A percentile compares a stretch with the other conserved stretches of the same genome.
Evolutionary conservation across 1,140 invertebrate species (phyloP).

Genomic region (Cecropterus lyciades): DNA sequence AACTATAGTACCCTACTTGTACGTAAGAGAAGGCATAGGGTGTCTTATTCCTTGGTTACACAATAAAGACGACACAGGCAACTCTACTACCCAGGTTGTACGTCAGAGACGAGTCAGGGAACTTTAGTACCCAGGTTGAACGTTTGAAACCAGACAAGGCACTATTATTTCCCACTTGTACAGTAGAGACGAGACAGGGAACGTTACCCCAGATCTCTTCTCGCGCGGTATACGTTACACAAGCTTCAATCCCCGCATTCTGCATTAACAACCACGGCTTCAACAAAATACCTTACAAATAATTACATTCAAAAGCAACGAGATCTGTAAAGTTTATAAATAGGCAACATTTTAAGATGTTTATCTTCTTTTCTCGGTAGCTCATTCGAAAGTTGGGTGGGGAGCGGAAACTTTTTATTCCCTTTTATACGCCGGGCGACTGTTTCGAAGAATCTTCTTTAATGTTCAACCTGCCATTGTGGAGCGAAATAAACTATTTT

Average conservation of each 20-base stretch:
- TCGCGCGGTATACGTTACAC: too few relatives aligned
- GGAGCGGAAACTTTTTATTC: conserved; percentile 26
- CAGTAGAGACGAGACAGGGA: too few relatives aligned
- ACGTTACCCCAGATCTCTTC: too few relatives aligned
- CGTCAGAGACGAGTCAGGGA: too few relatives aligned
- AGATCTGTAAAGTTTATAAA: conserved; percentile 32
- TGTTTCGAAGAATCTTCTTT: conserved; percentile 21
- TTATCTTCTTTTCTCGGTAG: conserved; percentile 33
- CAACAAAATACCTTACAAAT: conserved; percentile 24
- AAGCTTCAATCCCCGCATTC: background rate
- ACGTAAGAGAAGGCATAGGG: too few relatives aligned
- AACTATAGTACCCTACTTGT: too few relatives aligned
- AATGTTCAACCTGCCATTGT: conserved; percentile 31
- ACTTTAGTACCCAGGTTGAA: too few relatives aligned
- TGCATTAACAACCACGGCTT: conserved; percentile 6
- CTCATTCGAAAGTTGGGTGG: conserved; percentile 26
- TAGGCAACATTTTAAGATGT: conserved; percentile 36
- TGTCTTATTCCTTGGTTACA: too few relatives aligned
- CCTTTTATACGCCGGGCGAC: conserved; percentile 21
- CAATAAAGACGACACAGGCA: too few relatives aligned
- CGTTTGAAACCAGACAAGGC: too few relatives aligned
- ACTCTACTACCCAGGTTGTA: too few relatives aligned
- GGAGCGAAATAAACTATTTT: conserved; percentile 30
- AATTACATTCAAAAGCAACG: conserved; percentile 32
- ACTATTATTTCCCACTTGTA: too few relatives aligned